Base-by-base conservation (phyloP, 1,140 invertebrate species). In the Polyergus mexicanus region DNA sequence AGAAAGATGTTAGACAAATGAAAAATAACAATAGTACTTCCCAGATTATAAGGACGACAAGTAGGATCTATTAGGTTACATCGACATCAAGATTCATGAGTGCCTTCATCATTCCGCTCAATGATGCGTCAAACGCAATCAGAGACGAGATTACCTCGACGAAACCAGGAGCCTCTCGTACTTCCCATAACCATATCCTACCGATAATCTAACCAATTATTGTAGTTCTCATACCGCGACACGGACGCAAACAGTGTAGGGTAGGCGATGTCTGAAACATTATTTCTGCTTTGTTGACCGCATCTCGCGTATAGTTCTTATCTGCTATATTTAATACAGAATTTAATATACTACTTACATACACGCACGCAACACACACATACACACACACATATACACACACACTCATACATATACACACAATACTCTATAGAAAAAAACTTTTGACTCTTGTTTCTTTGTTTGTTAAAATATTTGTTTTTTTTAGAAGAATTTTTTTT, bases 101-200 rank as follows among this genome's bases (percentile, higher is more conserved):
- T 80, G 88, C 89, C 88, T 92, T 88, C 90, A 93, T 93, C 90
- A 93, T 93, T 93, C 92, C 90, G 88, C 92, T 93, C 92, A 91
- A 93, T 93, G 92, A 93, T 83, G 92, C 91, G 91, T 93, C 91
- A 93, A 93, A 93, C 87, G 87, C 91, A 93, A 93, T 93, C 92
- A 93, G 88, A 87, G 91, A 90, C 84, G 89, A 92, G 91, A 93
- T 93, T 93, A 92, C 85, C 87, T 77, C 88, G 84, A 88, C 89
- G 88, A 90, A 83, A 85, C 89, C 76, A 41, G 86, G 76, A 89
- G 86, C 84, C 89, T 88, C 89, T 89, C 89, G 71, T 84, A 92
- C 91, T 93, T 92, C 88, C 90, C 74, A 91, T 91, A 93, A 92
- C 88, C 87, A 92, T 92, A 93, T 93, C 89, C 91, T 86, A 89